phyloP scores from a whole-genome alignment of 1,140 invertebrate genomes.

The Sycophaga agraensis region DNA sequence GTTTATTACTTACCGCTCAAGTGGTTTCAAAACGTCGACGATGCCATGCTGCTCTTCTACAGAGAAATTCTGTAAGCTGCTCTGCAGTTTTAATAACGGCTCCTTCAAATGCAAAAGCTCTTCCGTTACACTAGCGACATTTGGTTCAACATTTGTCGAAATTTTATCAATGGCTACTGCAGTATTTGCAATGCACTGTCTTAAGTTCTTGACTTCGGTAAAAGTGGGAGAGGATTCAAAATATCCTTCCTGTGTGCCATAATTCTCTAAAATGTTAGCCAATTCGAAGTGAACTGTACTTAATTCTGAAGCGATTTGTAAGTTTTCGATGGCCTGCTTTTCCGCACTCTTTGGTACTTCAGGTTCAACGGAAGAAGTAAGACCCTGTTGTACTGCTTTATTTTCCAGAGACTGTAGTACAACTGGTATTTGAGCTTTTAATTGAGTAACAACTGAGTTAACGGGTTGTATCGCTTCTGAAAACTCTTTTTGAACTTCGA shows the following conservation, averaged over 20 bases:
- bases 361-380: conserved; percentile 9
- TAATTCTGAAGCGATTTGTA: conserved; percentile 38
- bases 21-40: no score
- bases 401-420: conserved; percentile 27
- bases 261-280: conserved; percentile 38
- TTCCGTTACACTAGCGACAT: conserved; percentile 34
- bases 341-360: conserved; percentile 5
- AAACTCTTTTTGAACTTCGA: conserved; percentile 26
- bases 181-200: conserved; percentile 36
- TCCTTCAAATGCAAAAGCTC: conserved; percentile 40
- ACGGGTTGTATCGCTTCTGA: conserved; percentile 32
- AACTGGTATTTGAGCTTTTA: conserved; percentile 37
- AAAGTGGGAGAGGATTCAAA: conserved; percentile 30
- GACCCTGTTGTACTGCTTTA: conserved; percentile 5
- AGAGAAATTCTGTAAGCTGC: conserved; percentile 38
- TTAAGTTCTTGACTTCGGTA: conserved; percentile 37
- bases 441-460: conserved; percentile 36
- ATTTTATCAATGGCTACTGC: conserved; percentile 35
- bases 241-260: conserved; percentile 15
- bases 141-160: conserved; percentile 27
- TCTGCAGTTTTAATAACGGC: conserved; percentile 42
- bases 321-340: conserved; percentile 27
- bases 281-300: conserved; percentile 42
- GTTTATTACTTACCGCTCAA: no score
- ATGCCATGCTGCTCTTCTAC: no score